A percentile compares a stretch with the other conserved stretches of the same genome.
Conservation (phyloP, 2,888 invertebrate species). For the Chaetoderma sp. region DNA sequence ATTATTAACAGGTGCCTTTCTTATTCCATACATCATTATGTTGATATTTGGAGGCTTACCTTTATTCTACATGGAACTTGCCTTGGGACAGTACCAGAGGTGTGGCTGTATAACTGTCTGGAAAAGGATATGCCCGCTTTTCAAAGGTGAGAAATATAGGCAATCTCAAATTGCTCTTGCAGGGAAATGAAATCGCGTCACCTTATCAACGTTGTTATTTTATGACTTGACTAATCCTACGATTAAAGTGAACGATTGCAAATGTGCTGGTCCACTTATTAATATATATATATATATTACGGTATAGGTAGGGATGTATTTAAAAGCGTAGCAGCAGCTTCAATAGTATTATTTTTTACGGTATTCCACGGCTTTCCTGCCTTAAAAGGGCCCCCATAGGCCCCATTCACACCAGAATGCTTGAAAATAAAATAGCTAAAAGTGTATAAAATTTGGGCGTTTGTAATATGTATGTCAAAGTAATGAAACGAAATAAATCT, state of each 20-base stretch:
- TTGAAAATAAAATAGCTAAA: no score
- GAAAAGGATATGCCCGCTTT: slow-evolving; percentile 91
- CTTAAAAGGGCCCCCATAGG: no score
- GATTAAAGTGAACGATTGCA: not conserved
- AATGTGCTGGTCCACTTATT: not conserved
- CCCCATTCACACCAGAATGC: no score
- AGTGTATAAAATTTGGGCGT: no score
- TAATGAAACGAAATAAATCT: no score
- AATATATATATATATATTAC: not conserved
- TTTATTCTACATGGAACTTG: slow-evolving; percentile 94
- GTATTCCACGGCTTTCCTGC: no score
- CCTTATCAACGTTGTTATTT: not conserved
- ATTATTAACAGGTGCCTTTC: slow-evolving; percentile 61
- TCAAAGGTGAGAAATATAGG: slow-evolving; percentile 83
- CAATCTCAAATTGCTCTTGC: not conserved
- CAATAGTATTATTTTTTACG: no score
- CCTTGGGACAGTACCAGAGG: slow-evolving; percentile 93
- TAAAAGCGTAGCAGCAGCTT: no score
- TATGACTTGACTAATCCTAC: not conserved
- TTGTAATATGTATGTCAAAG: no score
- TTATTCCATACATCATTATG: slow-evolving; percentile 79
- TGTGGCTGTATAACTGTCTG: slow-evolving; percentile 91
- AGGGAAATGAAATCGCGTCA: not conserved
- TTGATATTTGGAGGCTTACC: slow-evolving; percentile 92
- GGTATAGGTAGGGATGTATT: no score